Base-by-base conservation (phyloP, 2,888 invertebrate species). In the Mythimna impura region DNA sequence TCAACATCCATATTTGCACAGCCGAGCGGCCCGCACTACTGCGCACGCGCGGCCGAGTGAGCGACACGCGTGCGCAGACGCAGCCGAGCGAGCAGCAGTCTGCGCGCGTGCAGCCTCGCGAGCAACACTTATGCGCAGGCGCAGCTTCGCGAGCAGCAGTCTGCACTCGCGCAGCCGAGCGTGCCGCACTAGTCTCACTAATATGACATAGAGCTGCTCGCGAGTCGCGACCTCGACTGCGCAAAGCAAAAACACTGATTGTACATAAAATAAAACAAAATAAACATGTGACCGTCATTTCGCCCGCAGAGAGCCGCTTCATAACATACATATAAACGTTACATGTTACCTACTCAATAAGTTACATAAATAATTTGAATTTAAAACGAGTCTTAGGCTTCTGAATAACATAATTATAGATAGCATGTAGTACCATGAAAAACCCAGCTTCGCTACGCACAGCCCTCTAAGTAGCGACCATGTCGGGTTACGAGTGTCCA, bases 361-460 rank as follows among this genome's bases (percentile, higher is more conserved):
- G 92, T 95, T 95, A 96, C 93, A 95, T 96, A 96, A 96, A 96
- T 95, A 93, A 95, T 96, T 94, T 95, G 94, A 95, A 94, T 94
- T 94, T 92, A 93, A 95, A 90, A 96, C 94, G 94, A 95, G 94
- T 95, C 95, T 95, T 95, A 95, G 95, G 95, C 95, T 94, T 95
- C 89, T 92, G 92, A 92, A 91, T 91, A 92, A 94, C 91, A 91
- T 91, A 91, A 83, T 78, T 83, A 76, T 83, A 86, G 85, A 78
- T 84, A 86, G 82, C 79, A 81, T 80, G 86, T 87, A 89, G 87
- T 89, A 87, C 88, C 88, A 82, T 86, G 85, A 87, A 78, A 80
- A 85, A 82, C 80, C 80, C 79, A 80, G 76, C 83, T 80, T 83
- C 82, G 83, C 87, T 87, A 89, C 85, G 82, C 47, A 67, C 78